phyloP scores from a whole-genome alignment of 2,797 vertebrate species.

The Mallotus villosus region DNA sequence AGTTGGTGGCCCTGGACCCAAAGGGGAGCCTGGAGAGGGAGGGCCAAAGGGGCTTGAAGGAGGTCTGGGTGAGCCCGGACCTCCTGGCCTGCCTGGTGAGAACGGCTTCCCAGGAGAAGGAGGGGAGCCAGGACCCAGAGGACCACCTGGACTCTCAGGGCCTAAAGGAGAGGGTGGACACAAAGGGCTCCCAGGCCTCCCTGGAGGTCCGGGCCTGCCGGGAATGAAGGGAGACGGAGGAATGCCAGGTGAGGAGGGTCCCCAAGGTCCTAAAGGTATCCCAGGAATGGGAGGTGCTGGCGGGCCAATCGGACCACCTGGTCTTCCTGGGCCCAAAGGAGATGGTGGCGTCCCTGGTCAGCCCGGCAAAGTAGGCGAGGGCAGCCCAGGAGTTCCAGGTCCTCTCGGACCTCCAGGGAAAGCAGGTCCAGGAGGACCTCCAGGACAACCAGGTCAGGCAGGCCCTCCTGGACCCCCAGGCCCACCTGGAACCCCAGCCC shows the following conservation, averaged over 20 bases:
- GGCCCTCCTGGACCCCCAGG: slow-evolving; percentile 92
- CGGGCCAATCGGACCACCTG: slow-evolving; percentile 87
- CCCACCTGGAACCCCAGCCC: slow-evolving; percentile 77
- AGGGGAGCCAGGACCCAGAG: slow-evolving; percentile 87
- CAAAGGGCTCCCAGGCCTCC: slow-evolving; percentile 85
- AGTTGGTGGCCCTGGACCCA: slow-evolving; percentile 85
- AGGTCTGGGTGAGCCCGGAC: slow-evolving; percentile 84
- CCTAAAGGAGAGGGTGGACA: slow-evolving; percentile 88
- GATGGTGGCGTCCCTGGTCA: slow-evolving; percentile 83
- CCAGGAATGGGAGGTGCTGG: slow-evolving; percentile 87
- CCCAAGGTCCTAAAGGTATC: slow-evolving; percentile 90
- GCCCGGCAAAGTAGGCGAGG: slow-evolving; percentile 82
- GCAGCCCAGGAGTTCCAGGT: slow-evolving; percentile 82
- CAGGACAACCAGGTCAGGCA: slow-evolving; percentile 83
- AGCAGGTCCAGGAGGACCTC: slow-evolving; percentile 81
- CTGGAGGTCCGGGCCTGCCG: slow-evolving; percentile 79
- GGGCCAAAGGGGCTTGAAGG: slow-evolving; percentile 87
- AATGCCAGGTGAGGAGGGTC: slow-evolving; percentile 82
- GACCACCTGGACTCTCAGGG: slow-evolving; percentile 82
- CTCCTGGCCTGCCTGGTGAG: slow-evolving; percentile 86
- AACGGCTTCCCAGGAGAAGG: slow-evolving; percentile 87
- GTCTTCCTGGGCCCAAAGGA: slow-evolving; percentile 86
- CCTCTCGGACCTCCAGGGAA: slow-evolving; percentile 85
- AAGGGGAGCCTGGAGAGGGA: slow-evolving; percentile 84
- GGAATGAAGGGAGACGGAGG: slow-evolving; percentile 89